Percentiles rank a stretch among this genome's conserved stretches.
phyloP scores from a whole-genome alignment of 2,797 vertebrate genomes.

The Varecia variegata region DNA sequence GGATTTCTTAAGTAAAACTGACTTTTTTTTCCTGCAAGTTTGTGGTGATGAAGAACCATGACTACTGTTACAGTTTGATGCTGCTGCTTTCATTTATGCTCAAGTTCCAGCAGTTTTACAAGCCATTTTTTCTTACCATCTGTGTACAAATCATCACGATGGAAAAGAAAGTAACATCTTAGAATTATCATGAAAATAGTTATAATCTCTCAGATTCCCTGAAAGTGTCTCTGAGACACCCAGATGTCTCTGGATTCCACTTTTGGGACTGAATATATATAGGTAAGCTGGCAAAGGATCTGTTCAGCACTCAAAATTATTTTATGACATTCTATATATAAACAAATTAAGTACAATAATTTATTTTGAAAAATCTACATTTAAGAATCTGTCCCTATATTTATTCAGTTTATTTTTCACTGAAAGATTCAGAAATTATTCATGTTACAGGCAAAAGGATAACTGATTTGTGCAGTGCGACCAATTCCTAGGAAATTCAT shows the following conservation, averaged over 20 bases:
- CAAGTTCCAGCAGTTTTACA: neutral
- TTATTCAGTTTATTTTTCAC: neutral
- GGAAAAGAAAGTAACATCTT: neutral
- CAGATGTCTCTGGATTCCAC: neutral
- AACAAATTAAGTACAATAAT: neutral
- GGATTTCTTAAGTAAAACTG: neutral
- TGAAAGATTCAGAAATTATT: neutral
- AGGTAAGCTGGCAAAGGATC: neutral
- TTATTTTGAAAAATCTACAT: neutral
- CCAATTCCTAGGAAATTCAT: neutral
- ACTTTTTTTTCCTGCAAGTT: neutral
- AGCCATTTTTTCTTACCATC: neutral
- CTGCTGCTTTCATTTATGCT: neutral
- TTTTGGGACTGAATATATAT: neutral
- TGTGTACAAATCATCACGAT: neutral
- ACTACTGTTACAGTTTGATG: neutral
- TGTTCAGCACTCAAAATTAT: neutral
- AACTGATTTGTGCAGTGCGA: neutral
- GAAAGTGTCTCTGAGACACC: neutral
- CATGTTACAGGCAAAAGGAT: neutral
- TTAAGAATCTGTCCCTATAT: neutral
- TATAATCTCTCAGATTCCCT: neutral
- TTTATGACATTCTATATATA: neutral
- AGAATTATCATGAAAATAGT: neutral
- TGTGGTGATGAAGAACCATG: neutral